Evolutionary conservation across 1,140 invertebrate species (phyloP).

Genomic region (Colletes gigas): DNA sequence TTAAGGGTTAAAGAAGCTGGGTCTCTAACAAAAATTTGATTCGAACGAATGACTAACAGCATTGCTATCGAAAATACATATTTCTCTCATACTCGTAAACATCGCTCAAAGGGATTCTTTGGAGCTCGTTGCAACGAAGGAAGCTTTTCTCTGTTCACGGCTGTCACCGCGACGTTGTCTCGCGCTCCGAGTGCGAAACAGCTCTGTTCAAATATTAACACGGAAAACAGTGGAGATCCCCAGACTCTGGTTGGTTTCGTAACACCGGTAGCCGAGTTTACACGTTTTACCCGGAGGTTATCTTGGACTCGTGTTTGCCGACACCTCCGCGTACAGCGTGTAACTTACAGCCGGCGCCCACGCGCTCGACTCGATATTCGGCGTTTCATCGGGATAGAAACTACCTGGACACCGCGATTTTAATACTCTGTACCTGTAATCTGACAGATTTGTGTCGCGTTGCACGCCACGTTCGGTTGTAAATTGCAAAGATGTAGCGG

Average conservation of each 20-base stretch:
- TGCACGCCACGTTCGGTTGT: no score
- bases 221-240: constrained; percentile 70
- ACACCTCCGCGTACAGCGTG: constrained; percentile 49
- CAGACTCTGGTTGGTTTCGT: constrained; percentile 69
- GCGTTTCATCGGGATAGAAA: background rate
- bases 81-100: no score
- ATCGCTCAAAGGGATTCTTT: no score
- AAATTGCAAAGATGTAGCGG: no score
- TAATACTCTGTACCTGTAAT: no score
- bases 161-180: constrained; percentile 20
- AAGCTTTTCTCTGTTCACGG: background rate
- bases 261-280: constrained; percentile 75
- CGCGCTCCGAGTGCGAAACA: constrained; percentile 42
- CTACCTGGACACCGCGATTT: background rate
- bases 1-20: no score
- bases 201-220: constrained; percentile 77
- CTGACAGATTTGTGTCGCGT: no score
- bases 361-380: constrained; percentile 40
- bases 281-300: constrained; percentile 63
- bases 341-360: constrained; percentile 49
- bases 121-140: no score
- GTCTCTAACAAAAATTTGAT: no score
- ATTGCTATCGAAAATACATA: no score
- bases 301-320: constrained; percentile 62
- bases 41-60: no score